Percentiles rank a stretch among this genome's conserved stretches.
Conservation (phyloP, 2,888 invertebrate genomes). For the Rhyacophila evoluta region DNA sequence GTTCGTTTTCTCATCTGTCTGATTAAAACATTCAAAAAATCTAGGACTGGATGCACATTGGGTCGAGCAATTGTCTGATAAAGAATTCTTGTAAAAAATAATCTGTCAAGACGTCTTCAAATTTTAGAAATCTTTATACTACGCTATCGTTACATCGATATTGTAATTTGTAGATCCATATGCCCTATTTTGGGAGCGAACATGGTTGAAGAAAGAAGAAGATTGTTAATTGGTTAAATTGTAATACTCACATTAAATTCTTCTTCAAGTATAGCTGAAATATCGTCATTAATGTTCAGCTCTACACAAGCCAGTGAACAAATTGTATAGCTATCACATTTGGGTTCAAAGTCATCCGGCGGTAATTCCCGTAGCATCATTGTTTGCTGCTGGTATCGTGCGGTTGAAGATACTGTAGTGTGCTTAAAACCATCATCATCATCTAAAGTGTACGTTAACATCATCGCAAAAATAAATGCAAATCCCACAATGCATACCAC, state of each 20-base stretch:
- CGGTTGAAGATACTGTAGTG: not conserved
- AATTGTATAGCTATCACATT: not conserved
- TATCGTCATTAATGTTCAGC: not conserved
- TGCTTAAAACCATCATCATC: not conserved
- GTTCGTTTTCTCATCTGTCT: too few relatives aligned
- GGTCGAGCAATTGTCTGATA: too few relatives aligned
- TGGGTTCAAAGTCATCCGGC: not conserved
- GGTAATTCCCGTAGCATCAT: not conserved
- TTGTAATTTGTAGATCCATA: too few relatives aligned
- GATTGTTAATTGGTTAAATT: too few relatives aligned
- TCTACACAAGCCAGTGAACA: not conserved
- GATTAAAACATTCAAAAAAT: too few relatives aligned
- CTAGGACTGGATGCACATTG: too few relatives aligned
- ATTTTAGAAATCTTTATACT: too few relatives aligned
- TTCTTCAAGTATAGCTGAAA: not conserved
- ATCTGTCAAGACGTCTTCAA: too few relatives aligned
- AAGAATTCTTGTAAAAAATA: too few relatives aligned
- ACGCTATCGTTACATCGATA: too few relatives aligned
- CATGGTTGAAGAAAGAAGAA: too few relatives aligned
- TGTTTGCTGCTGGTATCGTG: not conserved
- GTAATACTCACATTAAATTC: not conserved
- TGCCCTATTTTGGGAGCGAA: too few relatives aligned
- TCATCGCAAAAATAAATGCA: slow-evolving; percentile 39
- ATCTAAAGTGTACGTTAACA: slow-evolving; percentile 32
- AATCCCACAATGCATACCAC: slow-evolving; percentile 48